A percentile compares a stretch with the other conserved stretches of the same genome.
Conservation (phyloP, 2,888 invertebrate genomes). For the Stenodera caucasica region DNA sequence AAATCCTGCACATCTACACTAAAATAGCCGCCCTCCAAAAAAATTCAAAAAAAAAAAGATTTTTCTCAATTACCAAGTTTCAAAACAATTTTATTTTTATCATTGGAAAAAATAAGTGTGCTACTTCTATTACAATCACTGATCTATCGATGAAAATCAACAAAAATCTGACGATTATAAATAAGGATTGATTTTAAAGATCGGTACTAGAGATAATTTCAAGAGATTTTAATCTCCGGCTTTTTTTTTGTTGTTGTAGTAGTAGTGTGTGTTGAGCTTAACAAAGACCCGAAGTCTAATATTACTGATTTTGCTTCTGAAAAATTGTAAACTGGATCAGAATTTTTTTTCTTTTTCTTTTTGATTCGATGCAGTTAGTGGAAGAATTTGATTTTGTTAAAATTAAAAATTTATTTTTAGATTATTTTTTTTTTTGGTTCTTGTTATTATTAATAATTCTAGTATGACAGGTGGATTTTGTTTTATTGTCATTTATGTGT, state of each 20-base stretch:
- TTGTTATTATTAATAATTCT: neutral
- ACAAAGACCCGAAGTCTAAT: neutral
- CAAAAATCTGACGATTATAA: constrained; percentile 2
- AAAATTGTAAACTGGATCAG: constrained; percentile 1
- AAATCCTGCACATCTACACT: too few species aligned
- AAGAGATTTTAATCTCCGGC: neutral
- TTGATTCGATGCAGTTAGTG: neutral
- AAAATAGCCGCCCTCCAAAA: too few species aligned
- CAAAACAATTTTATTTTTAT: constrained; percentile 1
- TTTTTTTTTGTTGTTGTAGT: too few species aligned
- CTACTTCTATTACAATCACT: neutral
- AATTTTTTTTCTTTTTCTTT: neutral
- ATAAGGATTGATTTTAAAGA: constrained; percentile 7
- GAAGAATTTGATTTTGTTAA: neutral
- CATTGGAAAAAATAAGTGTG: neutral
- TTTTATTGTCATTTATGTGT: neutral
- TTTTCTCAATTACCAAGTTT: neutral
- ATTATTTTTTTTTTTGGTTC: neutral
- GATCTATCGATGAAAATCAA: neutral
- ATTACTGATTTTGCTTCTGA: neutral
- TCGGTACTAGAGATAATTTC: neutral
- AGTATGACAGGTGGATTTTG: neutral
- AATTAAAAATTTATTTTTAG: neutral
- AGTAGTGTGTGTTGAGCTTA: neutral
- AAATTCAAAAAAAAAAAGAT: neutral